Evolutionary conservation across 2,797 vertebrate species (phyloP).

Genomic region (Tympanoctomys barrerae): DNA sequence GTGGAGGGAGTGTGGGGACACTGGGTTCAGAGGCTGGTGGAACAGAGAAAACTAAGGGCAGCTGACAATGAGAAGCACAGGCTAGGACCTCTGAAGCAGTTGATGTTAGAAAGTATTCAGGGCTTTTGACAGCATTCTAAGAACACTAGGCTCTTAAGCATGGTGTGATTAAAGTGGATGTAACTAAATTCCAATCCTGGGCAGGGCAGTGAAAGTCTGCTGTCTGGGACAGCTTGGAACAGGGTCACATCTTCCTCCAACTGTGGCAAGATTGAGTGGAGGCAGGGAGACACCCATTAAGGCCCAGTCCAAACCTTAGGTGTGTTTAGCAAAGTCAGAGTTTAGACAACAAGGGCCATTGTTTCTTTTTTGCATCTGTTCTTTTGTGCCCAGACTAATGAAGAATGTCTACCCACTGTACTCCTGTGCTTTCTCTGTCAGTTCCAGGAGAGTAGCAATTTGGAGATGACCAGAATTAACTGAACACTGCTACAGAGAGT

Average conservation of each 20-base stretch:
- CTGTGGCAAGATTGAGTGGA: not conserved
- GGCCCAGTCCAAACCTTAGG: not conserved
- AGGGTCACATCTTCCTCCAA: too few relatives aligned
- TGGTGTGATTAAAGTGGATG: not conserved
- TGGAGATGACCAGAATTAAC: not conserved
- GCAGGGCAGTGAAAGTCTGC: not conserved
- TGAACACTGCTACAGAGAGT: not conserved
- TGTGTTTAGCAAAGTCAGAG: not conserved
- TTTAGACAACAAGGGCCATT: not conserved
- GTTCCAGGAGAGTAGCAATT: not conserved
- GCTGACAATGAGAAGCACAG: not conserved
- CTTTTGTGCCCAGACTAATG: not conserved
- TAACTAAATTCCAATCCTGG: not conserved
- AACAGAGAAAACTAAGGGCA: not conserved
- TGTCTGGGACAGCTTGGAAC: not conserved
- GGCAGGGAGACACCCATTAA: not conserved
- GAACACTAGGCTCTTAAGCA: not conserved
- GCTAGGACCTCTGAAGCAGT: not conserved
- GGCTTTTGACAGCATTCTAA: not conserved
- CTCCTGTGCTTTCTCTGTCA: not conserved
- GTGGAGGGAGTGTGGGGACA: not conserved
- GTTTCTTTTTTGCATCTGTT: not conserved
- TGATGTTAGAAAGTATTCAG: not conserved
- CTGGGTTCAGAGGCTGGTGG: not conserved
- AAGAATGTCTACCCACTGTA: not conserved